Evolutionary conservation across 1,140 invertebrate genomes (phyloP).

Genomic region (Microplitis demolitor): DNA sequence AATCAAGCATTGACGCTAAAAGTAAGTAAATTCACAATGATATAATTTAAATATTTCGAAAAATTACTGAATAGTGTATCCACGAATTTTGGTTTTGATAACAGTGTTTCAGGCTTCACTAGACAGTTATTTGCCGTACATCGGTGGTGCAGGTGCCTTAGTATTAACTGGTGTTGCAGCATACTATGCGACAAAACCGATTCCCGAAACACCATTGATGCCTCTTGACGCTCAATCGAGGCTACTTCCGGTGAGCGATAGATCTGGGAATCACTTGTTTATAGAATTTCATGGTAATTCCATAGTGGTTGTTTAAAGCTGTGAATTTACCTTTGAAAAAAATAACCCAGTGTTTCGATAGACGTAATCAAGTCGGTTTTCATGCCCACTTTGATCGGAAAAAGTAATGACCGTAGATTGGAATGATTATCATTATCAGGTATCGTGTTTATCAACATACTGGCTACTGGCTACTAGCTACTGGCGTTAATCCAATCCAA

Average conservation of each 20-base stretch:
- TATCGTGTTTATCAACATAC: constrained; percentile 15
- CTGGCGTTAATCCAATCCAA: too few relatives aligned
- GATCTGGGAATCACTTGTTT: constrained; percentile 11
- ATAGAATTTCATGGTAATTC: constrained; percentile 20
- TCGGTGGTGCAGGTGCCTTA: constrained; percentile 75
- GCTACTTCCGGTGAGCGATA: constrained; percentile 67
- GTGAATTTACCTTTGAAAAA: background rate
- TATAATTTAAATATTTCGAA: too few relatives aligned
- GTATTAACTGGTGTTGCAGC: constrained; percentile 75
- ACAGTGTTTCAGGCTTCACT: constrained; percentile 57
- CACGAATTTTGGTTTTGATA: background rate
- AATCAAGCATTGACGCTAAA: too few relatives aligned
- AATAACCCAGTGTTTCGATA: too few relatives aligned
- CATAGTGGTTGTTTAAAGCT: background rate
- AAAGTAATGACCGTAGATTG: background rate
- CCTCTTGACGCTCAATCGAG: constrained; percentile 75
- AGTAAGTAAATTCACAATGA: too few relatives aligned
- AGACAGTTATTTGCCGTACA: constrained; percentile 77
- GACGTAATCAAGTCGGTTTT: background rate
- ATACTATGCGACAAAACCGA: constrained; percentile 73
- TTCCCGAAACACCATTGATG: constrained; percentile 75
- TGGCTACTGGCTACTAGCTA: background rate
- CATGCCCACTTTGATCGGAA: background rate
- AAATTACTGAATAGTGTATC: too few relatives aligned
- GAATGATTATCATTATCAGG: background rate